Conservation (phyloP, 2,113 vertebrate genomes). For the Spermophilus dauricus region DNA sequence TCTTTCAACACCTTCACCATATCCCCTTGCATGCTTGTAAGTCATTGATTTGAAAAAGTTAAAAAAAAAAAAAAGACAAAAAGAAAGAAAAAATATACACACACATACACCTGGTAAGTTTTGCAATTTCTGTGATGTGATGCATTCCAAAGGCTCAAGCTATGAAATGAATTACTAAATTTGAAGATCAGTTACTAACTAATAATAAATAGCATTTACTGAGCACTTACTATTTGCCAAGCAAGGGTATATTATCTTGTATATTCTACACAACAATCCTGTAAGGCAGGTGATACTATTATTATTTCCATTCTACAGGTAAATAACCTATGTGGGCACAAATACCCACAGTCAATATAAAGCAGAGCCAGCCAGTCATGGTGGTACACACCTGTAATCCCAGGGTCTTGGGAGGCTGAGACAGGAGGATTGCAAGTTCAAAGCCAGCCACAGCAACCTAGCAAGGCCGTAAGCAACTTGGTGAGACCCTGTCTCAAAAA, state of each 20-base stretch:
- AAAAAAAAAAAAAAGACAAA: background rate
- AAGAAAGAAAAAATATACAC: background rate
- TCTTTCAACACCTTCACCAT: background rate
- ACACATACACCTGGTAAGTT: background rate
- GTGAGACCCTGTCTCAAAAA: too few relatives aligned
- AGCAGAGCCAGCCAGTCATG: background rate
- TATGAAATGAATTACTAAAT: constrained; percentile 1
- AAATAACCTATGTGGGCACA: background rate
- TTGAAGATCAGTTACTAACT: constrained; percentile 1
- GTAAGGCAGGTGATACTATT: background rate
- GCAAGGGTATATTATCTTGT: background rate
- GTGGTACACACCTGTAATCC: too few relatives aligned
- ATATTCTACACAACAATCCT: background rate
- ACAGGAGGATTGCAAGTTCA: too few relatives aligned
- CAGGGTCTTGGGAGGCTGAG: too few relatives aligned
- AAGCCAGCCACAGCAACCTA: too few relatives aligned
- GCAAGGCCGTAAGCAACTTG: too few relatives aligned
- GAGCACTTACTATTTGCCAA: background rate
- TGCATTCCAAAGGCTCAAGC: constrained; percentile 4
- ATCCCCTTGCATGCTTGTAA: background rate
- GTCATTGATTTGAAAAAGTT: constrained; percentile 30
- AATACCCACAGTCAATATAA: background rate
- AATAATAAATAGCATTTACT: constrained; percentile 11
- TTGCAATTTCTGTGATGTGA: constrained; percentile 26
- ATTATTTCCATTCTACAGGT: background rate